Percentiles rank a stretch among this genome's conserved stretches.
These are phyloP conservation scores for Macquaria ambigua DNA, from an alignment of 2,113 vertebrate species.

Conservation along the genomic window DNA sequence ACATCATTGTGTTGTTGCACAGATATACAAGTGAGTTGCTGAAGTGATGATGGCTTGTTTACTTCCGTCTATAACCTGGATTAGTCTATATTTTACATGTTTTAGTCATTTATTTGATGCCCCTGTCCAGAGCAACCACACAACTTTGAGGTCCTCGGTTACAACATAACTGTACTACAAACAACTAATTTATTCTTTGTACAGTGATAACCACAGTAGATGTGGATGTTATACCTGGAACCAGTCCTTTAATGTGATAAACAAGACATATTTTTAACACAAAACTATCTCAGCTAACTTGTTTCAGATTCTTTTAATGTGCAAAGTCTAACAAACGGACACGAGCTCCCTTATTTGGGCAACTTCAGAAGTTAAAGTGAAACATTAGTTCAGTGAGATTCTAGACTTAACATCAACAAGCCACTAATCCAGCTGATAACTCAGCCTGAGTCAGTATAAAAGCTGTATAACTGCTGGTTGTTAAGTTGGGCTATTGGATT, in stretches of 20 bases:
- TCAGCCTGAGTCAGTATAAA: neutral
- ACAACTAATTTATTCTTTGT: neutral
- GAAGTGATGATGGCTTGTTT: neutral
- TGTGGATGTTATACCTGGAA: neutral
- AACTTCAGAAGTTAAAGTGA: neutral
- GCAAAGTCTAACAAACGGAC: neutral
- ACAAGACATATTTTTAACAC: neutral
- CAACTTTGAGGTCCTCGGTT: neutral
- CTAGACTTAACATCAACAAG: too few species aligned
- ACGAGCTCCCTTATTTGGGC: neutral
- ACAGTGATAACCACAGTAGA: neutral
- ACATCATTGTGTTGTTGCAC: neutral
- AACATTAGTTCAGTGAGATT: neutral
- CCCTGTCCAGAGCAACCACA: neutral
- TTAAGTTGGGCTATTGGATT: neutral
- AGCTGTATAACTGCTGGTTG: neutral
- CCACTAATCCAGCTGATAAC: neutral
- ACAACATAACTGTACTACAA: neutral
- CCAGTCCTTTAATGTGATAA: neutral
- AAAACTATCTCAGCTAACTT: too few species aligned
- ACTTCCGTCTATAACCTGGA: neutral
- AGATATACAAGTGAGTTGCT: neutral
- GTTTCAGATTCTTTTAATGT: too few species aligned
- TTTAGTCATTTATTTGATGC: neutral
- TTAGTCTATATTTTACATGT: neutral